These are phyloP conservation scores for Nomada fucata DNA, from an alignment of 2,888 invertebrate species.

Conservation along the genomic window DNA sequence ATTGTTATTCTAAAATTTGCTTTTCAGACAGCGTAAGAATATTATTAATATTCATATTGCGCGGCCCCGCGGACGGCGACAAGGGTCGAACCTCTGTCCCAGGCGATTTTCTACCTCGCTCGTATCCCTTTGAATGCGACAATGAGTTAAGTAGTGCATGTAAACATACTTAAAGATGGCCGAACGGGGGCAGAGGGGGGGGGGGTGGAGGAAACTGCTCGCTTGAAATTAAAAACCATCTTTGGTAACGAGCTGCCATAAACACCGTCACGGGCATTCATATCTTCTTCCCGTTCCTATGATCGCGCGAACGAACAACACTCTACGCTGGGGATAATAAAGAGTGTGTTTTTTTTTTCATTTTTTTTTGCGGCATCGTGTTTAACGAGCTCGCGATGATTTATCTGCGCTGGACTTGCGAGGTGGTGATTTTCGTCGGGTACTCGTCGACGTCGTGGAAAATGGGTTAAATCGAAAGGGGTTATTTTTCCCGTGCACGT, in stretches of 20 bases:
- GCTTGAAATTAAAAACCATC: slow-evolving; percentile 54
- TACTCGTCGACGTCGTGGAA: background rate
- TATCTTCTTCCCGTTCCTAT: slow-evolving; percentile 11
- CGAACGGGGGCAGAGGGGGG: background rate
- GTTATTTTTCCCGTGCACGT: too few relatives aligned
- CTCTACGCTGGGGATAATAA: slow-evolving; percentile 10
- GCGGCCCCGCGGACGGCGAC: background rate
- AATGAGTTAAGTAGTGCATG: slow-evolving; percentile 58
- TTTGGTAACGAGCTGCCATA: slow-evolving; percentile 53
- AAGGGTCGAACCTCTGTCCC: background rate
- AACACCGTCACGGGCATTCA: slow-evolving; percentile 35
- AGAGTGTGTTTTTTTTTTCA: background rate
- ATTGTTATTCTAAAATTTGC: slow-evolving; percentile 47
- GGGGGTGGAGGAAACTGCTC: background rate
- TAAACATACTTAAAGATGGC: slow-evolving; percentile 53
- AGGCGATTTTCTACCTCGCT: slow-evolving; percentile 4
- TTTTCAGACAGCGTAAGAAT: slow-evolving; percentile 6
- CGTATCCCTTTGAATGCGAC: slow-evolving; percentile 26
- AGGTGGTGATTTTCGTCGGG: background rate
- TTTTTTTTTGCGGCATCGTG: background rate
- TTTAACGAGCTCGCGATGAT: slow-evolving; percentile 15
- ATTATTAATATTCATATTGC: slow-evolving; percentile 53
- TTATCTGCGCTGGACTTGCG: slow-evolving; percentile 1
- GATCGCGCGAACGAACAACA: slow-evolving; percentile 8
- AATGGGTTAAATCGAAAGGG: background rate